A percentile compares a stretch with the other conserved stretches of the same genome.
phyloP scores from a whole-genome alignment of 2,888 invertebrate species.

The Drosophila nr. perissopoda region DNA sequence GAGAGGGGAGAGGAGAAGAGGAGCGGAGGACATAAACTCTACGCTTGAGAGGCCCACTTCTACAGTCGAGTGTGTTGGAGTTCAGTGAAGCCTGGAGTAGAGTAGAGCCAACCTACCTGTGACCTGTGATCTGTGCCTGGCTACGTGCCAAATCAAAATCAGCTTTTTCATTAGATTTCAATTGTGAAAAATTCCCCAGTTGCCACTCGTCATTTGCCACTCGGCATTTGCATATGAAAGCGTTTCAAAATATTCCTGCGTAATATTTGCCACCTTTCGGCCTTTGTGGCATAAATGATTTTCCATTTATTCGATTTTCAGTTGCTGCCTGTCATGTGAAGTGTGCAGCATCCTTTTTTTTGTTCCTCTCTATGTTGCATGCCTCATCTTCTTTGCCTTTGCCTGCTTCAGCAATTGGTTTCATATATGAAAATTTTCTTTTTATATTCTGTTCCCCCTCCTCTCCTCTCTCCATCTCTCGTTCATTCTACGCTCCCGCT shows the following conservation, averaged over 20 bases:
- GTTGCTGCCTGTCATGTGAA: constrained; percentile 62
- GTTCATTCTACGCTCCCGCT: constrained; percentile 14
- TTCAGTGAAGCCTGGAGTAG: constrained; percentile 32
- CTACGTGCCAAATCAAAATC: constrained; percentile 81
- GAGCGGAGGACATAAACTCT: not conserved
- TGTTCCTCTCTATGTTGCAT: not conserved
- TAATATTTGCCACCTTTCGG: constrained; percentile 76
- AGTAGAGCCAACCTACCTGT: constrained; percentile 36
- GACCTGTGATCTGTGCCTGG: constrained; percentile 11
- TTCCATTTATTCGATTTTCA: constrained; percentile 57
- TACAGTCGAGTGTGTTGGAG: constrained; percentile 22
- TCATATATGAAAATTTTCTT: constrained; percentile 76
- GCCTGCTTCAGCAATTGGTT: constrained; percentile 65
- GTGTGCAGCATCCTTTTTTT: constrained; percentile 60
- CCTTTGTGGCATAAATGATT: constrained; percentile 71
- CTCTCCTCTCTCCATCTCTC: not conserved
- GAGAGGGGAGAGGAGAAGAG: not conserved
- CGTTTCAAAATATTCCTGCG: constrained; percentile 51
- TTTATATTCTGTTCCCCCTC: constrained; percentile 19
- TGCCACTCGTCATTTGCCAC: constrained; percentile 35
- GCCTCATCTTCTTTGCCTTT: constrained; percentile 4
- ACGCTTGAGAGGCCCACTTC: constrained; percentile 61
- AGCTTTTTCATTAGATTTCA: constrained; percentile 60
- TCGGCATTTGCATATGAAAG: constrained; percentile 80
- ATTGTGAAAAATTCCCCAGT: constrained; percentile 39